Percentiles rank a stretch among this genome's conserved stretches.
Conservation (phyloP, 1,140 invertebrate species). For the Neuroterus valhalla region DNA sequence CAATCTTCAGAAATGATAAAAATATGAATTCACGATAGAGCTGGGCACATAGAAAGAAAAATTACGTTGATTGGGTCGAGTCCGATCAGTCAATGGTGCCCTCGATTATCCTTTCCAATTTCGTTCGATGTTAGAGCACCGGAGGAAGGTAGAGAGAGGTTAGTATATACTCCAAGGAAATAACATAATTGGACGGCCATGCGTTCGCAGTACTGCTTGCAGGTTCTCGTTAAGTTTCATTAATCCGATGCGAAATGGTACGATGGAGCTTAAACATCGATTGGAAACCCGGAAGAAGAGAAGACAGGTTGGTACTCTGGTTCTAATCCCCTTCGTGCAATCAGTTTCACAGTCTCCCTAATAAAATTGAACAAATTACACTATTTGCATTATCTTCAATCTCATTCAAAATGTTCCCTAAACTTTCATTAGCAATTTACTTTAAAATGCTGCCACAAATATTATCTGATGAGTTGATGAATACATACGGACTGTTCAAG, state of each 20-base stretch:
- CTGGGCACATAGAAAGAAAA: conserved; percentile 15
- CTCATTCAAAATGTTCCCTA: too few relatives aligned
- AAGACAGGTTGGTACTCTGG: neutral
- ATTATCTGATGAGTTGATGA: too few relatives aligned
- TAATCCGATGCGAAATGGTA: conserved; percentile 50
- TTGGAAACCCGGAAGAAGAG: neutral
- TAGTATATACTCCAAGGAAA: conserved; percentile 44
- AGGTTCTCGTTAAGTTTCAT: conserved; percentile 51
- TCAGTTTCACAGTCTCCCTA: neutral
- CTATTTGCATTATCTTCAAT: too few relatives aligned
- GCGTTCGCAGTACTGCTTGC: conserved; percentile 36
- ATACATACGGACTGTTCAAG: too few relatives aligned
- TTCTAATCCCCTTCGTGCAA: neutral
- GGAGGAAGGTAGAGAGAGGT: conserved; percentile 32
- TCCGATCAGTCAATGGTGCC: conserved; percentile 28
- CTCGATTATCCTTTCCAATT: conserved; percentile 44
- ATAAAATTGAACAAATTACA: too few relatives aligned
- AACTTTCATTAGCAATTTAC: too few relatives aligned
- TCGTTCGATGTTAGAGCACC: conserved; percentile 24
- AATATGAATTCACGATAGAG: neutral
- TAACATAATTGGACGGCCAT: conserved; percentile 55
- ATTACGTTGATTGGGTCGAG: conserved; percentile 42
- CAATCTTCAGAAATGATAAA: neutral
- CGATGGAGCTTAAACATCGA: conserved; percentile 38
- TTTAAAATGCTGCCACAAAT: too few relatives aligned